These are phyloP conservation scores for Plemyria rubiginata DNA, from an alignment of 2,888 invertebrate species.

Conservation along the genomic window DNA sequence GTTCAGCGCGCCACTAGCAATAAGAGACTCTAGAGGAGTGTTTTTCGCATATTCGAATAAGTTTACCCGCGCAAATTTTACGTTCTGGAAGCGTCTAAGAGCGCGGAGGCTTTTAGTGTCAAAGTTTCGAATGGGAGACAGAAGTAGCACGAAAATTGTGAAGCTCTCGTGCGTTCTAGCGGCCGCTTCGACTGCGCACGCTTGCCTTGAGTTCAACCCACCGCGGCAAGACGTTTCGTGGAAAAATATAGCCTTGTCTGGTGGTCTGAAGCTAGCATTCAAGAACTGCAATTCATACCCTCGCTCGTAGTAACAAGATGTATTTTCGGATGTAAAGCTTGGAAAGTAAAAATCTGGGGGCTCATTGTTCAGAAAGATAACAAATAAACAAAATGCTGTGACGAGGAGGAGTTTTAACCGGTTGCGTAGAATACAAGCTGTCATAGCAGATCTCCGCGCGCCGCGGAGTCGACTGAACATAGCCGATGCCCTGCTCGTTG, in stretches of 20 bases:
- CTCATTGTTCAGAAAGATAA: constrained; percentile 3
- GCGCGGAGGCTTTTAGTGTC: constrained; percentile 16
- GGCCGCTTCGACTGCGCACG: constrained; percentile 47
- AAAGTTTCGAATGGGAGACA: constrained; percentile 33
- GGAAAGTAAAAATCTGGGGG: constrained; percentile 20
- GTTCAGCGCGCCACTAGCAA: constrained; percentile 73
- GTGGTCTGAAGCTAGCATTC: constrained; percentile 15
- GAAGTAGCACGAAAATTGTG: constrained; percentile 73
- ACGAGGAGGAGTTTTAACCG: constrained; percentile 3
- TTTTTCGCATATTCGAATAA: constrained; percentile 78
- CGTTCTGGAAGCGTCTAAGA: constrained; percentile 69
- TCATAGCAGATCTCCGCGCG: too few relatives aligned
- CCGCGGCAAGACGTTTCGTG: constrained; percentile 86
- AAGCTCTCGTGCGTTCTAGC: constrained; percentile 43
- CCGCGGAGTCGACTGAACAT: too few relatives aligned
- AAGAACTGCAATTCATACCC: constrained; percentile 16
- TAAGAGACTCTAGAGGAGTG: constrained; percentile 85
- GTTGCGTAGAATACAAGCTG: background rate
- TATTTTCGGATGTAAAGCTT: constrained; percentile 11
- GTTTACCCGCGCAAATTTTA: constrained; percentile 79
- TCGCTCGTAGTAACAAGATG: constrained; percentile 23
- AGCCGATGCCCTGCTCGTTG: too few relatives aligned
- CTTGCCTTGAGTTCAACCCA: constrained; percentile 58
- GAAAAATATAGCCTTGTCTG: constrained; percentile 82
- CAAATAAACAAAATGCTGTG: background rate